A percentile compares a stretch with the other conserved stretches of the same genome.
Conservation (phyloP, 2,888 invertebrate genomes). For the Opisthograptis luteolata region DNA sequence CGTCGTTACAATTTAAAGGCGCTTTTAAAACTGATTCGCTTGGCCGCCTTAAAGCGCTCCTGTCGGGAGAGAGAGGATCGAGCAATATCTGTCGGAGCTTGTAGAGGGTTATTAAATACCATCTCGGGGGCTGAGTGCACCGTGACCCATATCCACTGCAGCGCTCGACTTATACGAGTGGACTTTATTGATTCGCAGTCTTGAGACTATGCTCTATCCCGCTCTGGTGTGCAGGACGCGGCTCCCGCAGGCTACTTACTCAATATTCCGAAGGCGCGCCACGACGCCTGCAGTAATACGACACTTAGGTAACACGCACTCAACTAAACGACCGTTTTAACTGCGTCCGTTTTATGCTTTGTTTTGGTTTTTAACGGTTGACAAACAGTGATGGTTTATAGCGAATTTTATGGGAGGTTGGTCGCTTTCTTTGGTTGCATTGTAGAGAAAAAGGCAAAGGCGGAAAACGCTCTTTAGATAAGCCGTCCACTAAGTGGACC, state of each 20-base stretch:
- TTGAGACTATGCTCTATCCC: constrained; percentile 78
- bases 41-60: constrained; percentile 47
- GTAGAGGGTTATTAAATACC: constrained; percentile 76
- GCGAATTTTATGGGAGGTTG: neutral
- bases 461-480: no score
- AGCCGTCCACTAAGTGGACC: no score
- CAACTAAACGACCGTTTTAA: constrained; percentile 57
- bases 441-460: no score
- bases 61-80: constrained; percentile 51
- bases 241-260: constrained; percentile 72
- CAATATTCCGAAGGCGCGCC: constrained; percentile 75
- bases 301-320: constrained; percentile 67
- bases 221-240: constrained; percentile 50
- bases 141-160: constrained; percentile 82
- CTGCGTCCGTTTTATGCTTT: constrained; percentile 50
- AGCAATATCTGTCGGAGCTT: constrained; percentile 71
- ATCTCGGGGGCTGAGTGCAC: constrained; percentile 73
- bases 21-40: constrained; percentile 49
- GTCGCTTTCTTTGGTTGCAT: neutral
- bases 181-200: constrained; percentile 85
- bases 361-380: constrained; percentile 28
- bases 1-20: constrained; percentile 50
- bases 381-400: neutral
- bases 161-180: constrained; percentile 80
- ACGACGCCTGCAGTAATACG: constrained; percentile 70